phyloP scores from a whole-genome alignment of 1,140 invertebrate genomes.

The Bombus sibiricus region DNA sequence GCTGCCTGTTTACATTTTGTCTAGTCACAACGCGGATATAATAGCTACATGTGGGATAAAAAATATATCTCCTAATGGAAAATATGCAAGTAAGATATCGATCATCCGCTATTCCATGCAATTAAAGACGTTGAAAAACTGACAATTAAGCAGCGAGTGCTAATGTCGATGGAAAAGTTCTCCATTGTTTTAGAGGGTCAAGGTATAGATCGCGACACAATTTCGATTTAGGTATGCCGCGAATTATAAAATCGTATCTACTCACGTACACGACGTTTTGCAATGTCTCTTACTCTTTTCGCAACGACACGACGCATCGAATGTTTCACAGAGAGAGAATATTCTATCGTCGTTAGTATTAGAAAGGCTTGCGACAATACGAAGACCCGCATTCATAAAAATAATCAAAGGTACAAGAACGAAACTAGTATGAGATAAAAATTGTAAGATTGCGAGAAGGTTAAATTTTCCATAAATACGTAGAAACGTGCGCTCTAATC shows the following conservation, averaged over 20 bases:
- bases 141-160: neutral
- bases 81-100: neutral
- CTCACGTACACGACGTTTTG: neutral
- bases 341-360: neutral
- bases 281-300: neutral
- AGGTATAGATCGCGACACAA: neutral
- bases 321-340: neutral
- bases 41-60: too few relatives aligned
- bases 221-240: neutral
- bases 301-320: neutral
- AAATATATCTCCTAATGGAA: neutral
- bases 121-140: neutral
- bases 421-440: neutral
- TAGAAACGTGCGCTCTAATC: too few relatives aligned
- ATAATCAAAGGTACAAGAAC: too few relatives aligned
- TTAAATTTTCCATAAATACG: neutral
- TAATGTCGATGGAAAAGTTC: neutral
- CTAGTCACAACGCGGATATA: neutral
- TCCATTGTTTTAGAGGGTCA: neutral
- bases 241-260: neutral
- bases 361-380: neutral
- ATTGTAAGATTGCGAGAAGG: neutral
- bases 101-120: neutral
- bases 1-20: neutral
- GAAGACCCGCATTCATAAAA: neutral